Evolutionary conservation across 2,797 vertebrate species (phyloP).

Genomic region (Tympanoctomys barrerae): DNA sequence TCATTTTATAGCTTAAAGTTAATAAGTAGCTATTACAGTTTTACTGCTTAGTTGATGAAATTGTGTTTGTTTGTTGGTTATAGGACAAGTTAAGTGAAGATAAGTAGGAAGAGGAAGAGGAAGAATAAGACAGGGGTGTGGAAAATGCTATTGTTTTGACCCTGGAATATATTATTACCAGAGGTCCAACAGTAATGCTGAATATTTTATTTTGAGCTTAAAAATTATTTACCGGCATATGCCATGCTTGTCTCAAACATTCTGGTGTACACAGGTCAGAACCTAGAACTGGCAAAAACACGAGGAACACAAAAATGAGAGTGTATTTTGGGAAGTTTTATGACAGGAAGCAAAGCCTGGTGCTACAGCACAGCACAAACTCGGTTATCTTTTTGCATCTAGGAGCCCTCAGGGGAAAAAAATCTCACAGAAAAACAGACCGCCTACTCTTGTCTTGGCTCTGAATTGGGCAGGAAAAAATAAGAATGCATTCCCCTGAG

Average conservation of each 20-base stretch:
- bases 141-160: background rate
- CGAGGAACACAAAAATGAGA: background rate
- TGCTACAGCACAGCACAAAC: background rate
- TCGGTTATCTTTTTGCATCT: background rate
- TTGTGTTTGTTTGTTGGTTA: background rate
- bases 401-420: background rate
- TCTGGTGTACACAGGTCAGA: background rate
- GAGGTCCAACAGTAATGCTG: background rate
- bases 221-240: background rate
- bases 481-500: background rate
- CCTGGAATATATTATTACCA: background rate
- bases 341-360: background rate
- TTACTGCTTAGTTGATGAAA: background rate
- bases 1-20: slow-evolving; percentile 31
- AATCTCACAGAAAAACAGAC: background rate
- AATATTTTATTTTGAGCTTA: background rate
- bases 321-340: background rate
- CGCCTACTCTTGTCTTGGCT: background rate
- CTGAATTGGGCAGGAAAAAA: background rate
- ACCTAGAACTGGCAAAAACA: background rate
- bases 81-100: background rate
- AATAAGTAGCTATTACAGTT: slow-evolving; percentile 17
- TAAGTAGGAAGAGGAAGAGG: background rate
- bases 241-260: background rate
- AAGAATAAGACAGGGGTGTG: background rate